A percentile compares a stretch with the other conserved stretches of the same genome.
Evolutionary conservation across 2,888 invertebrate species (phyloP).

Genomic region (Polydrusus tereticollis): DNA sequence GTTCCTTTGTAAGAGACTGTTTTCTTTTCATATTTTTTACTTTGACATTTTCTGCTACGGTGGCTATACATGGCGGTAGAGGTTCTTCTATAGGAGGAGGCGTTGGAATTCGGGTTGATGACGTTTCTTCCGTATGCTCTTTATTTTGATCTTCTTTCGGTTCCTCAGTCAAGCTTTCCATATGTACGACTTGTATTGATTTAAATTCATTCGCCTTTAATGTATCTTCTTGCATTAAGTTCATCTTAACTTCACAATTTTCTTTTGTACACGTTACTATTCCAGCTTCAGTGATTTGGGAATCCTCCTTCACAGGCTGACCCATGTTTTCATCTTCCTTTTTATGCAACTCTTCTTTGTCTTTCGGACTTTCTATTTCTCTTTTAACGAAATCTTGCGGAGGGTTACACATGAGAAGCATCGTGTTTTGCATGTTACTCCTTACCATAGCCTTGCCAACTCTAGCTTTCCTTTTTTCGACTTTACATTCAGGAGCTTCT

Average conservation of each 20-base stretch:
- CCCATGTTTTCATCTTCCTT: constrained; percentile 26
- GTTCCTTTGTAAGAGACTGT: constrained; percentile 62
- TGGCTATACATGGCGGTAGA: constrained; percentile 61
- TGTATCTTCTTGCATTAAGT: constrained; percentile 1
- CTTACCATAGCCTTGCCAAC: constrained; percentile 79
- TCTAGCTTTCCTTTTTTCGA: constrained; percentile 69
- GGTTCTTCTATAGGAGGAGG: constrained; percentile 49
- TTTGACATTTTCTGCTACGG: constrained; percentile 66
- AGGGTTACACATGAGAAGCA: constrained; percentile 68
- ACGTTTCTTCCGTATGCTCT: background rate
- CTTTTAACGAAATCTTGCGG: constrained; percentile 62
- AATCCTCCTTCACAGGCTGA: constrained; percentile 15
- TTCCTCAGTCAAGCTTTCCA: constrained; percentile 33
- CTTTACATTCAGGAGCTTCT: constrained; percentile 55
- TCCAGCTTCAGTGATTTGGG: constrained; percentile 17
- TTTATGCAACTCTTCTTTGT: constrained; percentile 55
- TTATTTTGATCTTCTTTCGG: constrained; percentile 5
- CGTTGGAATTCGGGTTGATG: background rate
- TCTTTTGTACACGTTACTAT: constrained; percentile 26
- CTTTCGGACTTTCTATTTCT: constrained; percentile 66
- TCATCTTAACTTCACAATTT: constrained; percentile 2
- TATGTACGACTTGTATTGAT: constrained; percentile 32
- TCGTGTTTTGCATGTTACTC: constrained; percentile 70
- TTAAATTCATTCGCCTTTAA: constrained; percentile 7
- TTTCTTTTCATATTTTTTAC: constrained; percentile 69